phyloP scores from a whole-genome alignment of 1,140 invertebrate genomes.

The Episyrphus balteatus region DNA sequence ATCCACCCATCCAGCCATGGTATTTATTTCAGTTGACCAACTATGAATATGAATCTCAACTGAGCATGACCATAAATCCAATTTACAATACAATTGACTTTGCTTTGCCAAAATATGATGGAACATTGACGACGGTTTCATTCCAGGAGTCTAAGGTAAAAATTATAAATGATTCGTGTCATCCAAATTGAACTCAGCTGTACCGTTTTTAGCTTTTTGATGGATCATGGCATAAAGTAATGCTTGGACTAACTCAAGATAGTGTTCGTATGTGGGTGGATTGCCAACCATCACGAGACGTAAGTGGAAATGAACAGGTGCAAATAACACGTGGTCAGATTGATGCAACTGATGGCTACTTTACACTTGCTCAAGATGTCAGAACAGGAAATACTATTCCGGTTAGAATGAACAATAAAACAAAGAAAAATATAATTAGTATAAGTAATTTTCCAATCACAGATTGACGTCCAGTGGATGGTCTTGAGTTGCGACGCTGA shows the following conservation, averaged over 20 bases:
- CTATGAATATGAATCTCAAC: slow-evolving; percentile 46
- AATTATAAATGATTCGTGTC: slow-evolving; percentile 13
- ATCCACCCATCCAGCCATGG: slow-evolving; percentile 48
- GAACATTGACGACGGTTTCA: slow-evolving; percentile 46
- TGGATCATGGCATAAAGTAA: slow-evolving; percentile 67
- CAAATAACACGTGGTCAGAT: slow-evolving; percentile 45
- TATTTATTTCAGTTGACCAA: slow-evolving; percentile 54
- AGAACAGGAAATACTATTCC: slow-evolving; percentile 47
- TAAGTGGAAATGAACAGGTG: slow-evolving; percentile 18
- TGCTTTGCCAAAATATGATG: slow-evolving; percentile 46
- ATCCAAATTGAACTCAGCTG: neutral
- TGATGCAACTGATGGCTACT: slow-evolving; percentile 51
- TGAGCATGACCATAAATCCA: slow-evolving; percentile 55
- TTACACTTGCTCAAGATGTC: slow-evolving; percentile 51
- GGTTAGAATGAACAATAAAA: slow-evolving; percentile 38
- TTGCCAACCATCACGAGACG: slow-evolving; percentile 39
- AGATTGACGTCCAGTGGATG: slow-evolving; percentile 76
- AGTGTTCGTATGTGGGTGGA: slow-evolving; percentile 57
- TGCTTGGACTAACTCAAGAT: slow-evolving; percentile 56
- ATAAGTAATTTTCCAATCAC: slow-evolving; percentile 13
- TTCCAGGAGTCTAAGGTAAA: slow-evolving; percentile 48
- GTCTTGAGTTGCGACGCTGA: slow-evolving; percentile 66
- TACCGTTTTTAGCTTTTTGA: slow-evolving; percentile 48
- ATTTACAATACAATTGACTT: slow-evolving; percentile 48
- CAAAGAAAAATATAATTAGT: neutral